Evolutionary conservation across 2,797 vertebrate species (phyloP), one percentile per base, ranked within the genome.

Genomic region (Karalla daura): DNA sequence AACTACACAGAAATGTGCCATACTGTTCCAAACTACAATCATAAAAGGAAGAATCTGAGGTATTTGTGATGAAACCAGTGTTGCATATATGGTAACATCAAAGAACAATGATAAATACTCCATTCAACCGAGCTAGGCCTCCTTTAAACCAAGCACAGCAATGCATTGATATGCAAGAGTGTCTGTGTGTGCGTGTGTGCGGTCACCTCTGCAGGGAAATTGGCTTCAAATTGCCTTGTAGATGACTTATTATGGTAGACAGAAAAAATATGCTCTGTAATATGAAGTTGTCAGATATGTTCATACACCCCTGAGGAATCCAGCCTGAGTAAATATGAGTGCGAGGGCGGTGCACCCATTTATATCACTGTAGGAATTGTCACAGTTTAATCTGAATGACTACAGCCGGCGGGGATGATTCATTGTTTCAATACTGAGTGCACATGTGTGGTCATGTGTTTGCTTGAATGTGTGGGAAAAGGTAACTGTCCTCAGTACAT

Each of bases 401-500:
- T 76, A 20, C 46, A 62, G 74, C 61, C 32, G 23, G 63, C 73
- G 51, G 45, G 43, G 39, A 75, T 81, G 81, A 84, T 85, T 80
- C 68, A 84, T 81, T 74, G 78, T 70, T 81, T 79, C 60, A 88
- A 74, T 79, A 76, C 56, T 8, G 64, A 18, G 18, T 25, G 71
- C 25, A 47, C 62, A 53, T 64, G 74, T 80, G 83, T 83, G 86
- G 76, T 75, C 73, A 5, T 64, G 54, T 69, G 62, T 72, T 76
- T 63, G 23, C 27, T 7, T 14, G n/a, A 78, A 72, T 71, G 40
- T 71, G 68, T 88, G 83, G 65, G 79, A 76, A 77, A 80, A 77
- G 76, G 69, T 76, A 73, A 58, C 28, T 24, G 61, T 37, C 46
- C 20, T 52, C 65, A 37, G 53, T 83, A 74, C 50, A 78, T 86